phyloP scores from a whole-genome alignment of 2,797 vertebrate species.

The Hirundo rustica region DNA sequence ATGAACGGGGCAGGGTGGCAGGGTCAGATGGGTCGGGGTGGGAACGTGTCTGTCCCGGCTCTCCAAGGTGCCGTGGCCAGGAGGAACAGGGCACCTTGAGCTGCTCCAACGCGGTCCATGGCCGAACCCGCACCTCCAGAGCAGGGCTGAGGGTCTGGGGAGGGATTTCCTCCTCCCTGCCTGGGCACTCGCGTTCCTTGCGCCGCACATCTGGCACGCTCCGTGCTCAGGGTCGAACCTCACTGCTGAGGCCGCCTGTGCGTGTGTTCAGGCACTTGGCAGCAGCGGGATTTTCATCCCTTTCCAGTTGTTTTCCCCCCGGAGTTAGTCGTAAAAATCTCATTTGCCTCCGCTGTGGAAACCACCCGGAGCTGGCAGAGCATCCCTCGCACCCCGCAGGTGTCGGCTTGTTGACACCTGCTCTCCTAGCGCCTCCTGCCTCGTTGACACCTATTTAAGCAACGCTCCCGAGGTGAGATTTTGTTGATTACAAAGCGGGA shows the following conservation, averaged over 20 bases:
- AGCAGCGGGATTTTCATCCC: not conserved
- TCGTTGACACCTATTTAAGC: not conserved
- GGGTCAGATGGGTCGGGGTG: not conserved
- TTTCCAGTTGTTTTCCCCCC: not conserved
- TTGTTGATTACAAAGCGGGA: not conserved
- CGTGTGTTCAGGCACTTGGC: not conserved
- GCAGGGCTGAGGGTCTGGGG: not conserved
- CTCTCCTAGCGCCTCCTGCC: not conserved
- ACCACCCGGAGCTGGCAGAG: not conserved
- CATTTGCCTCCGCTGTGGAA: not conserved
- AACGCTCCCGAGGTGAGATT: not conserved
- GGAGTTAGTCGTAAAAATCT: not conserved
- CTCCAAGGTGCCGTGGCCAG: not conserved
- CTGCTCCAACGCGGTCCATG: fast-evolving
- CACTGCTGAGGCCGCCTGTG: not conserved
- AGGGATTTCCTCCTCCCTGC: not conserved
- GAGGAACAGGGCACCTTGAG: not conserved
- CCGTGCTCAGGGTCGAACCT: not conserved
- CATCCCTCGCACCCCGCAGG: not conserved
- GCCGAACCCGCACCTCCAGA: fast-evolving
- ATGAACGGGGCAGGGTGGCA: not conserved
- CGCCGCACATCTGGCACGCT: not conserved
- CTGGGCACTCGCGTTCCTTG: fast-evolving
- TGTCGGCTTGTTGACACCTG: constrained; percentile 3
- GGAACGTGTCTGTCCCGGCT: not conserved